These are phyloP conservation scores for Synanthedon tipuliformis DNA, from an alignment of 2,888 invertebrate species.

Conservation along the genomic window DNA sequence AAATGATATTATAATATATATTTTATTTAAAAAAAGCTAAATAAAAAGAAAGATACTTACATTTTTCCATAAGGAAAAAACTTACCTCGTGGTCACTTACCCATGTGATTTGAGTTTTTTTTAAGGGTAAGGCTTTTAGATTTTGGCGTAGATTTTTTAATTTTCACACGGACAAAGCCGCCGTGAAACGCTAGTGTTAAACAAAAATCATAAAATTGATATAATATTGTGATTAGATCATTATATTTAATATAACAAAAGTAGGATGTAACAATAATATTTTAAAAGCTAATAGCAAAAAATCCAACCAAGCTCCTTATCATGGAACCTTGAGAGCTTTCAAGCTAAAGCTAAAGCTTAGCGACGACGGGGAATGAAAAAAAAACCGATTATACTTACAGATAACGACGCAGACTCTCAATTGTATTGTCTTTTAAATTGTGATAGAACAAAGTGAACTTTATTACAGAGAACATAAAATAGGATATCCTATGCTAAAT, in stretches of 20 bases:
- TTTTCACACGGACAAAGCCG: too few species aligned
- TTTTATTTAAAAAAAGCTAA: too few species aligned
- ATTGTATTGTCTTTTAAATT: slow-evolving; percentile 5
- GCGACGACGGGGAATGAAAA: slow-evolving; percentile 29
- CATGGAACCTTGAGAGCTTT: slow-evolving; percentile 20
- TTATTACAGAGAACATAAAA: neutral
- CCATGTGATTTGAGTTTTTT: too few species aligned
- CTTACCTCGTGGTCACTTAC: too few species aligned
- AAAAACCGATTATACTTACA: slow-evolving; percentile 22
- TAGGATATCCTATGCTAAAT: neutral
- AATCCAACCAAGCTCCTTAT: slow-evolving; percentile 29
- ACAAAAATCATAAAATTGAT: too few species aligned
- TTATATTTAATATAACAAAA: neutral
- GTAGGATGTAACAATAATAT: slow-evolving; percentile 13
- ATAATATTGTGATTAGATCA: too few species aligned
- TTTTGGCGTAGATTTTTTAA: too few species aligned
- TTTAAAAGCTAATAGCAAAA: slow-evolving; percentile 29
- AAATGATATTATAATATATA: too few species aligned
- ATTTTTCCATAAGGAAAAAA: too few species aligned
- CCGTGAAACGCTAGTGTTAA: too few species aligned
- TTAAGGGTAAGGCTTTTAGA: too few species aligned
- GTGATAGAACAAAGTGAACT: neutral
- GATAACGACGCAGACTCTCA: slow-evolving; percentile 20
- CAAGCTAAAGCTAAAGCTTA: slow-evolving; percentile 18
- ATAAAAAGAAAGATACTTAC: too few species aligned